phyloP scores from a whole-genome alignment of 2,113 vertebrate species.

The Halcyon senegalensis region DNA sequence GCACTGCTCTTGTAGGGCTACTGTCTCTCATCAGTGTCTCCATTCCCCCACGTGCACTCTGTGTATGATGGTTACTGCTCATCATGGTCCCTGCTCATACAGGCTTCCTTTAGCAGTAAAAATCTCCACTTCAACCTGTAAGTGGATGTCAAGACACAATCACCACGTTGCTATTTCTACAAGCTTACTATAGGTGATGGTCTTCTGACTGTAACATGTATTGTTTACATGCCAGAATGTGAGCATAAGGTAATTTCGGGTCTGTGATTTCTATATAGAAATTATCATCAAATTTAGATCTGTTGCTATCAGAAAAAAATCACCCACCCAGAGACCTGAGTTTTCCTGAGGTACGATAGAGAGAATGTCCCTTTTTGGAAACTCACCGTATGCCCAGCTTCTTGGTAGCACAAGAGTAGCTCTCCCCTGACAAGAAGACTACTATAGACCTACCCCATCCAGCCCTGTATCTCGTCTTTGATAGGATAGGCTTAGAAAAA shows the following conservation, averaged over 20 bases:
- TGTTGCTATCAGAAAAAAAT: slow-evolving; percentile 37
- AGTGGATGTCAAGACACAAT: neutral
- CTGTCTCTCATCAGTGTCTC: neutral
- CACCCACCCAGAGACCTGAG: slow-evolving; percentile 1
- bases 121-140: neutral
- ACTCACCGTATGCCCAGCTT: neutral
- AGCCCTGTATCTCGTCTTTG: neutral
- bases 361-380: neutral
- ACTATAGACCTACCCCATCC: neutral
- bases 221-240: neutral
- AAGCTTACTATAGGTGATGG: neutral
- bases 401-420: neutral
- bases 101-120: neutral
- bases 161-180: neutral
- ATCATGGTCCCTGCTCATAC: neutral
- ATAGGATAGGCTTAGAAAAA: neutral
- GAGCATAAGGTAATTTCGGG: slow-evolving; percentile 20
- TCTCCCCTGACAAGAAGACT: neutral
- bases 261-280: slow-evolving; percentile 15
- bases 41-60: neutral
- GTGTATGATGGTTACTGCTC: too few species aligned
- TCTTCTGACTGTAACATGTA: neutral
- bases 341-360: neutral
- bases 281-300: neutral
- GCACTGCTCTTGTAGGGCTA: neutral